phyloP scores from a whole-genome alignment of 92 coral and sea anemone genomes.

The Palythoa caribaeorum region DNA sequence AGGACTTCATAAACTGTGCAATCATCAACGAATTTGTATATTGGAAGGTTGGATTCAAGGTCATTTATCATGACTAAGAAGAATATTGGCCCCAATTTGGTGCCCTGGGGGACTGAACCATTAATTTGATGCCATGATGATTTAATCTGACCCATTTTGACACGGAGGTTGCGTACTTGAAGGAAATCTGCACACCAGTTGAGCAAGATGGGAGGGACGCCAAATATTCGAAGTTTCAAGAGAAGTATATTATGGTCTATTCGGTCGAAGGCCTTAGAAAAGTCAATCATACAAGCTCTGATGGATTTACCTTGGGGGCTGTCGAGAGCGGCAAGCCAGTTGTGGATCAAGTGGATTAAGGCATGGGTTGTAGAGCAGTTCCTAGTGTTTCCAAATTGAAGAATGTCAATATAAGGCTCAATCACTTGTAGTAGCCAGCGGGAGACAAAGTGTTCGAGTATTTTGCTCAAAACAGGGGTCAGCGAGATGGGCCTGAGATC shows the following conservation, averaged over 20 bases:
- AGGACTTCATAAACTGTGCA: too few relatives aligned
- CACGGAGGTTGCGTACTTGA: constrained; percentile 55
- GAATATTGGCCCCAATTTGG: too few relatives aligned
- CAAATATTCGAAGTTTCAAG: constrained; percentile 40
- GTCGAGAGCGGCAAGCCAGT: constrained; percentile 58
- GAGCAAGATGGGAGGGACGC: constrained; percentile 48
- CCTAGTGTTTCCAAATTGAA: constrained; percentile 48
- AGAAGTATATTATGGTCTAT: constrained; percentile 57
- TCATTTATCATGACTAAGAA: too few relatives aligned
- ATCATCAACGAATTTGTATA: too few relatives aligned
- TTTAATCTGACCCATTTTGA: constrained; percentile 49
- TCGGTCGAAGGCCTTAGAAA: constrained; percentile 68
- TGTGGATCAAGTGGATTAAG: constrained; percentile 57
- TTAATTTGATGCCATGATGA: too few relatives aligned
- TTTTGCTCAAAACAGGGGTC: constrained; percentile 56
- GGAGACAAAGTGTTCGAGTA: constrained; percentile 57
- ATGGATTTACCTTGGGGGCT: constrained; percentile 49
- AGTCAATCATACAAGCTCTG: constrained; percentile 63
- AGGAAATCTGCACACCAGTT: constrained; percentile 70
- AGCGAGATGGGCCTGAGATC: constrained; percentile 54
- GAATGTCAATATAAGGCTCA: constrained; percentile 43
- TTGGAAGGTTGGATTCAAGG: too few relatives aligned
- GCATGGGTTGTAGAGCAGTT: constrained; percentile 60
- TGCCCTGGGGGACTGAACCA: too few relatives aligned
- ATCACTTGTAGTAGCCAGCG: too few relatives aligned